A percentile compares a stretch with the other conserved stretches of the same genome.
phyloP scores from a whole-genome alignment of 1,140 invertebrate genomes.

The Atopsyche davidsoni region DNA sequence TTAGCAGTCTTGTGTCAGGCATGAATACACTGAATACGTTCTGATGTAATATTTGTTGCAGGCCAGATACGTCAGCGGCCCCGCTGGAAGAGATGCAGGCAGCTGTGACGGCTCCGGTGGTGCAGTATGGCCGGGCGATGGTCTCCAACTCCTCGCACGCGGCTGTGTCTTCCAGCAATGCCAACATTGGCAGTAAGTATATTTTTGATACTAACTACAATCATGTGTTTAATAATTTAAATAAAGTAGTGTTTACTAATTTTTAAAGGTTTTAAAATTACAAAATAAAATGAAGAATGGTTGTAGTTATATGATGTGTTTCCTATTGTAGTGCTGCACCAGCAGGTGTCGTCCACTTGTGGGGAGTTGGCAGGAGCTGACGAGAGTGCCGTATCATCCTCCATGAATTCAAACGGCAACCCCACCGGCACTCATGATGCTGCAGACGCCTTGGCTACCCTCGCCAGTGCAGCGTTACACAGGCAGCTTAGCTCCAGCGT shows the following conservation, averaged over 20 bases:
- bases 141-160: slow-evolving; percentile 25
- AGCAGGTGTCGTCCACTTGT: slow-evolving; percentile 25
- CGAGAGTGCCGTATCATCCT: slow-evolving; percentile 37
- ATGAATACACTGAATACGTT: too few species aligned
- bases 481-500: slow-evolving; percentile 34
- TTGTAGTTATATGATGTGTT: slow-evolving; percentile 31
- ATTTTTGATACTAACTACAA: background rate
- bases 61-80: slow-evolving; percentile 21
- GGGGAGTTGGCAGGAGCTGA: slow-evolving; percentile 29
- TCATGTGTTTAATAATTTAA: slow-evolving; percentile 6
- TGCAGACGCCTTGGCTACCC: slow-evolving; percentile 45
- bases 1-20: too few species aligned
- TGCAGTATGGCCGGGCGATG: slow-evolving; percentile 14
- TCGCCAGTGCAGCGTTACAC: slow-evolving; percentile 45
- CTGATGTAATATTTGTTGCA: slow-evolving; percentile 7
- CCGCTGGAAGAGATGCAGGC: slow-evolving; percentile 6
- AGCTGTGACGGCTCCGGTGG: background rate
- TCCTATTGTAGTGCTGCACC: slow-evolving; percentile 26
- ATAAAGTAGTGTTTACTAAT: background rate
- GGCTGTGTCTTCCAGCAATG: slow-evolving; percentile 26
- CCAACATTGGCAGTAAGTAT: slow-evolving; percentile 10
- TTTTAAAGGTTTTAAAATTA: too few species aligned
- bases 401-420: slow-evolving; percentile 33
- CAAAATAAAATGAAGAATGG: slow-evolving; percentile 1
- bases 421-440: slow-evolving; percentile 38